A percentile compares a stretch with the other conserved stretches of the same genome.
These are phyloP conservation scores for Dendrophyllia cribrosa DNA, from an alignment of 64 coral and sea anemone genomes.

Conservation along the genomic window DNA sequence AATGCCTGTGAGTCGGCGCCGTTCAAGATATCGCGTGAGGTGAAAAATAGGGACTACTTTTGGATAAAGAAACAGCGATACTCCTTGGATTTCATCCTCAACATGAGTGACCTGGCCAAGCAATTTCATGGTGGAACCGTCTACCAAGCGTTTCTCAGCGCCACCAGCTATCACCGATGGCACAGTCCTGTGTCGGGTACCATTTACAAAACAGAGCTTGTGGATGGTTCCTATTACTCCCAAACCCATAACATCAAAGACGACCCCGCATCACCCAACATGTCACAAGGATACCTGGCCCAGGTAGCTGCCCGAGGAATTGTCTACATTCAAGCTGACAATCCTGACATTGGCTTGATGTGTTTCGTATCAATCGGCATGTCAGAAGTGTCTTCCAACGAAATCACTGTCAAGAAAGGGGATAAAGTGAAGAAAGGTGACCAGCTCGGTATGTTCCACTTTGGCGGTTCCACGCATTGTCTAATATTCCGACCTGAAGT, in stretches of 20 bases:
- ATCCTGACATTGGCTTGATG: constrained; percentile 82
- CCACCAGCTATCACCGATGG: constrained; percentile 81
- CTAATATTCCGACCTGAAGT: constrained; percentile 79
- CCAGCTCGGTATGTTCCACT: constrained; percentile 80
- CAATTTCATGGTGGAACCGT: constrained; percentile 78
- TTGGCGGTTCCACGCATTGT: constrained; percentile 79
- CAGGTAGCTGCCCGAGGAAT: constrained; percentile 79
- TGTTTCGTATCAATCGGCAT: constrained; percentile 78
- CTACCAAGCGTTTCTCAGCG: constrained; percentile 82
- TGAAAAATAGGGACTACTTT: constrained; percentile 51
- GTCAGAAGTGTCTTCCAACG: constrained; percentile 69
- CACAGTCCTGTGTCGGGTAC: constrained; percentile 77
- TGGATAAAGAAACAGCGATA: constrained; percentile 70
- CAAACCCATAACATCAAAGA: constrained; percentile 43
- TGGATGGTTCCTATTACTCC: constrained; percentile 80
- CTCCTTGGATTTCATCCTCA: constrained; percentile 71
- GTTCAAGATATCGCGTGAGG: constrained; percentile 33
- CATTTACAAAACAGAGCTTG: constrained; percentile 55
- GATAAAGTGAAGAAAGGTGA: constrained; percentile 72
- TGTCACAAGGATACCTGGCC: constrained; percentile 68
- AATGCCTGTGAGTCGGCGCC: constrained; percentile 80
- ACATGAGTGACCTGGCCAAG: constrained; percentile 53
- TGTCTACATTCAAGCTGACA: constrained; percentile 69
- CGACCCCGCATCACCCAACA: constrained; percentile 60
- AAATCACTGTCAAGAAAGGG: constrained; percentile 69